These are phyloP conservation scores for Actinemys pallida DNA, from an alignment of 2,113 vertebrate genomes.

Conservation along the genomic window DNA sequence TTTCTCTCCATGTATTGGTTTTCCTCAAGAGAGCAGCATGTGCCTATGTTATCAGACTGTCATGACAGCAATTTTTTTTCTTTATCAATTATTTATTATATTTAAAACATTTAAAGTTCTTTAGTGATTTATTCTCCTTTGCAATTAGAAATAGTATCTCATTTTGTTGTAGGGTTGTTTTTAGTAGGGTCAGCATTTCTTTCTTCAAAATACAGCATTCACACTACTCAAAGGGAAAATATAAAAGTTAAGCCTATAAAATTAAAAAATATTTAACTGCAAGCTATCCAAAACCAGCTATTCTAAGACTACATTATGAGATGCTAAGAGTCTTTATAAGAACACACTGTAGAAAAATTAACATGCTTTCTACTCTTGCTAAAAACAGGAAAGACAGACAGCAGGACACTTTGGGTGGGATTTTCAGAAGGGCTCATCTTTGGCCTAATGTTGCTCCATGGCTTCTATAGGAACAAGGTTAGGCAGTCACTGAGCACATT, in stretches of 20 bases:
- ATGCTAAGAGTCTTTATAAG: neutral
- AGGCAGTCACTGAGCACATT: neutral
- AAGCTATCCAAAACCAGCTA: neutral
- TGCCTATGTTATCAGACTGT: neutral
- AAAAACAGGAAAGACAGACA: neutral
- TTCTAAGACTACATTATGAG: neutral
- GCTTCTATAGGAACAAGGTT: neutral
- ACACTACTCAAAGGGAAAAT: constrained; percentile 64
- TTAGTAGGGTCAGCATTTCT: neutral
- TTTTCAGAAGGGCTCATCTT: neutral
- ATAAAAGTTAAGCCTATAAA: constrained; percentile 62
- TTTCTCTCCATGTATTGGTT: neutral
- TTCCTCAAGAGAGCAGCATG: neutral
- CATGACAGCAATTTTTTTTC: neutral
- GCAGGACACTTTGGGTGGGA: neutral
- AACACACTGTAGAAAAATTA: neutral
- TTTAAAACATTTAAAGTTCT: neutral
- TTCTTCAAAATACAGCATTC: constrained; percentile 2
- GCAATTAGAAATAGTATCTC: neutral
- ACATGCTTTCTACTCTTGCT: too few species aligned
- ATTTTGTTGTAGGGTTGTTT: neutral
- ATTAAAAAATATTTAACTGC: constrained; percentile 66
- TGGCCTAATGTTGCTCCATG: neutral
- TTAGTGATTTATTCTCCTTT: neutral
- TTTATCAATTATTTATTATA: neutral